Conservation (phyloP, 2,113 vertebrate genomes). For the Limanda limanda region DNA sequence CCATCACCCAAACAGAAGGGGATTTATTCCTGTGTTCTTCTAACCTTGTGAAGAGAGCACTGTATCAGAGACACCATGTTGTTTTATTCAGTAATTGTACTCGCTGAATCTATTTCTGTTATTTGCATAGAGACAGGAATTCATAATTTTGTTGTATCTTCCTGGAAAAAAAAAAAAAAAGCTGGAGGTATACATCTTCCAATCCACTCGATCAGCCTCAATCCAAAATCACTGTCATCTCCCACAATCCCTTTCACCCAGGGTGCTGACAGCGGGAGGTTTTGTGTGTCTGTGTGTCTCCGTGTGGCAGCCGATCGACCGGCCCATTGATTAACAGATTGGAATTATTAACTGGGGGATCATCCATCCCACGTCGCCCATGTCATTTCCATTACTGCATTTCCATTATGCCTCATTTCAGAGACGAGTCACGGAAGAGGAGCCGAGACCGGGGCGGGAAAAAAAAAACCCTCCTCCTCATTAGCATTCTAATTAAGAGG, state of each 20-base stretch:
- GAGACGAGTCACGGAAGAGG: constrained; percentile 53
- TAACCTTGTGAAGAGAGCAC: constrained; percentile 65
- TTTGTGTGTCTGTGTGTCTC: constrained; percentile 38
- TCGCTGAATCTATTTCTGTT: background rate
- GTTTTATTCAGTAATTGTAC: constrained; percentile 26
- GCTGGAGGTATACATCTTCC: no score
- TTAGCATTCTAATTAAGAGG: constrained; percentile 87
- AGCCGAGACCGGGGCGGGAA: constrained; percentile 10
- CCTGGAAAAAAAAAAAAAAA: background rate
- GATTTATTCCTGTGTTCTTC: constrained; percentile 56
- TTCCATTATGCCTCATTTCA: constrained; percentile 76
- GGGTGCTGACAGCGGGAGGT: constrained; percentile 68
- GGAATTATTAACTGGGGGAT: constrained; percentile 87
- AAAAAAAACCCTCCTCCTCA: constrained; percentile 67
- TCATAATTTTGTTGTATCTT: background rate
- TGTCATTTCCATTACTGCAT: constrained; percentile 80
- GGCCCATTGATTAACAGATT: constrained; percentile 85
- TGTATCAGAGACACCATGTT: constrained; percentile 17
- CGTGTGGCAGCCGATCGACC: constrained; percentile 70
- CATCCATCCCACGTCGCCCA: constrained; percentile 77
- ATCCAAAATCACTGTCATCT: constrained; percentile 48
- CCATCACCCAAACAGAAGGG: constrained; percentile 30
- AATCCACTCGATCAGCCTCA: constrained; percentile 23
- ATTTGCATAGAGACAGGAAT: constrained; percentile 14
- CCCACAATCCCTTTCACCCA: constrained; percentile 68